Conservation (phyloP, 1,140 invertebrate genomes). For the Globodera rostochiensis region DNA sequence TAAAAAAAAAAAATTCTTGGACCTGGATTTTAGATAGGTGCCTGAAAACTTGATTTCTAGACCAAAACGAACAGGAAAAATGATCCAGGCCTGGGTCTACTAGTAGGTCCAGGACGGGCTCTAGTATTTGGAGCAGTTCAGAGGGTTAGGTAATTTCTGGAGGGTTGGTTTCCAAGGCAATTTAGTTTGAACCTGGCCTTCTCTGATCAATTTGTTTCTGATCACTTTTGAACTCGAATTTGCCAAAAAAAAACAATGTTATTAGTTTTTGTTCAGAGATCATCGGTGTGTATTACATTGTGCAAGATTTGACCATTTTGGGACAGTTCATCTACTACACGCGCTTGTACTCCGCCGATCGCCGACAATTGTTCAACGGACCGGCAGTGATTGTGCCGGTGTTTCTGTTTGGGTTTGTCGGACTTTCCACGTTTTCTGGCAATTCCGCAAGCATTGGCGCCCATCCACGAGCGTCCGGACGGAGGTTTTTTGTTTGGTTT, state of each 20-base stretch:
- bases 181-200: no score
- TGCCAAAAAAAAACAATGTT: not conserved
- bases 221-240: no score
- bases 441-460: not conserved
- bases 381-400: conserved; percentile 46
- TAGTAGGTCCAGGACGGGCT: no score
- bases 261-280: conserved; percentile 36
- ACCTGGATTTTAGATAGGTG: no score
- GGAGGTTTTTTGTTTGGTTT: conserved; percentile 17
- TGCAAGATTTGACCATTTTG: conserved; percentile 62
- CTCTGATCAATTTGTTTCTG: no score
- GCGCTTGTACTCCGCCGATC: conserved; percentile 47
- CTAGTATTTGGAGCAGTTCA: no score
- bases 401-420: conserved; percentile 51
- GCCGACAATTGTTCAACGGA: conserved; percentile 25
- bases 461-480: not conserved
- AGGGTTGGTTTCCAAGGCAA: no score
- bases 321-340: conserved; percentile 60
- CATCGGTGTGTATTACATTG: conserved; percentile 65
- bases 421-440: conserved; percentile 36
- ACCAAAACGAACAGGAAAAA: no score
- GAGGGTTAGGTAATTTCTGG: no score
- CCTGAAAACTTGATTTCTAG: no score
- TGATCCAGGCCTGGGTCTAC: no score
- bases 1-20: no score